Conservation (phyloP, 2,113 vertebrate genomes). For the Campylomormyrus tamandua region DNA sequence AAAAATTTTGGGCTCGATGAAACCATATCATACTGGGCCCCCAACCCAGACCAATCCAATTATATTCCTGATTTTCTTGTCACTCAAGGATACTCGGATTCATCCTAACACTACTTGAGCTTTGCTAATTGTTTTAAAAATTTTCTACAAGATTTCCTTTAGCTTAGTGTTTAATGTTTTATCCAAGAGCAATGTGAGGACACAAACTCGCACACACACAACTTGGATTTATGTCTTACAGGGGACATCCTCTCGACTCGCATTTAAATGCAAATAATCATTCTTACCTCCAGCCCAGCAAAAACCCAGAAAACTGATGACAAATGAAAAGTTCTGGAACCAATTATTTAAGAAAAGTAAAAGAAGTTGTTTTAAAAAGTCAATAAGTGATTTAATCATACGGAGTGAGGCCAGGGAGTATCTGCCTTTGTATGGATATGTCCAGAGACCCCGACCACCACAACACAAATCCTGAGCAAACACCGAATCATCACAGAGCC, state of each 20-base stretch:
- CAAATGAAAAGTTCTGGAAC: background rate
- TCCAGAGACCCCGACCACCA: background rate
- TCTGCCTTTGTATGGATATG: background rate
- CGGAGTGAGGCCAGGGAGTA: background rate
- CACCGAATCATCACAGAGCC: constrained; percentile 42
- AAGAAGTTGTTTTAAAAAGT: background rate
- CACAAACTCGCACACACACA: background rate
- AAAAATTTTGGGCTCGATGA: background rate
- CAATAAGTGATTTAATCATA: background rate
- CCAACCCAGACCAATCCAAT: background rate
- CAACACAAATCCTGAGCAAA: background rate
- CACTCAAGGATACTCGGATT: background rate
- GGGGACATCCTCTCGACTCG: background rate
- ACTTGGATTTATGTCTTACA: background rate
- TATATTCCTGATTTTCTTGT: background rate
- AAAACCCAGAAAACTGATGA: background rate
- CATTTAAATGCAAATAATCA: background rate
- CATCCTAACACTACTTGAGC: background rate
- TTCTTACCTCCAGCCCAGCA: background rate
- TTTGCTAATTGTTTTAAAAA: background rate
- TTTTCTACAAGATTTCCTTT: background rate
- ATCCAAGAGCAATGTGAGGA: background rate
- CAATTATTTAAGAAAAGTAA: background rate
- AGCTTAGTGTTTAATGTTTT: background rate
- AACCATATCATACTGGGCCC: background rate